Conservation (phyloP, 1,140 invertebrate genomes). For the Formica selysi region DNA sequence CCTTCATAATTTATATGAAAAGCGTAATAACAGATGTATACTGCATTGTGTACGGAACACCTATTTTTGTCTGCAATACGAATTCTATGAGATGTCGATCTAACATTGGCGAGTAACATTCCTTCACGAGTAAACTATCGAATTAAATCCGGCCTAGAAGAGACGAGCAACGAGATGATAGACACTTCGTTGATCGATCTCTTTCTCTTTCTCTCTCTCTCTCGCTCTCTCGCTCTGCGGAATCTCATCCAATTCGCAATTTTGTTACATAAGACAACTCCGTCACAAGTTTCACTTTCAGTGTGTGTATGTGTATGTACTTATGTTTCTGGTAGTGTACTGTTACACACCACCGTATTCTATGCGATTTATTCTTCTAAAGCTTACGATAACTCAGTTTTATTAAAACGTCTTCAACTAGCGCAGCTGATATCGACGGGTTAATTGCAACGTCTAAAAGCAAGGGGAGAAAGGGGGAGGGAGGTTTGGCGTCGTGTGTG, state of each 20-base stretch:
- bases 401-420: conserved; percentile 22
- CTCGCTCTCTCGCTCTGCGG: neutral
- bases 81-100: conserved; percentile 70
- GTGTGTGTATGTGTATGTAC: conserved; percentile 18
- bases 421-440: conserved; percentile 13
- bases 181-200: neutral
- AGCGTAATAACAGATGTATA: conserved; percentile 79
- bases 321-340: conserved; percentile 62
- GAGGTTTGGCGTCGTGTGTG: neutral
- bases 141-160: conserved; percentile 24
- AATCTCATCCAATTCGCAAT: conserved; percentile 35
- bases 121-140: conserved; percentile 23
- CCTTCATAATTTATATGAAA: conserved; percentile 81
- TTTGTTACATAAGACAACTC: conserved; percentile 2
- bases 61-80: conserved; percentile 57
- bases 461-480: neutral
- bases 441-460: conserved; percentile 47
- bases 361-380: conserved; percentile 24
- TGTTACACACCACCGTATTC: conserved; percentile 54
- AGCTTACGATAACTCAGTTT: conserved; percentile 45
- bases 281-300: conserved; percentile 19
- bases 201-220: no score
- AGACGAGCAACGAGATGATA: neutral
- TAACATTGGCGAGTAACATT: conserved; percentile 72
- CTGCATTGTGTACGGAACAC: conserved; percentile 72